These are phyloP conservation scores for Listrodromus nycthemerus DNA, from an alignment of 2,888 invertebrate species.

Conservation along the genomic window DNA sequence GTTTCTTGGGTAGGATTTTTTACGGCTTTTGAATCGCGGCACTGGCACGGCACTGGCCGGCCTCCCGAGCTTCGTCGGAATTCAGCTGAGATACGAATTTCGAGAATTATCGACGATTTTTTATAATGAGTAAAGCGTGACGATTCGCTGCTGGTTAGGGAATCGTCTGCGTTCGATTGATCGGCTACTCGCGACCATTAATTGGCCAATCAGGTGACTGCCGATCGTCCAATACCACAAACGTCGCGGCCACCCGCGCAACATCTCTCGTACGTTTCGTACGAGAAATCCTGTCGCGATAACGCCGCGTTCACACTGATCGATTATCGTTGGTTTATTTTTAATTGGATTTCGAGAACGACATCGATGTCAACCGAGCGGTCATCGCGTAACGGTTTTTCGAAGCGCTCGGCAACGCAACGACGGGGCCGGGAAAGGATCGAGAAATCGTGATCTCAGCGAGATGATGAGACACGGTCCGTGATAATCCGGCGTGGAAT, in stretches of 20 bases:
- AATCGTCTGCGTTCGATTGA: no score
- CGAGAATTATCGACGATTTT: no score
- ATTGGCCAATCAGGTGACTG: no score
- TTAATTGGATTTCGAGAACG: constrained; percentile 51
- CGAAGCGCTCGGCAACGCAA: neutral
- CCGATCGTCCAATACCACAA: no score
- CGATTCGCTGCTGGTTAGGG: no score
- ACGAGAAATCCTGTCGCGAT: constrained; percentile 43
- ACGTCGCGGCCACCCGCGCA: neutral
- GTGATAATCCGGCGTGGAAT: constrained; percentile 26
- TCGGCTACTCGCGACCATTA: no score
- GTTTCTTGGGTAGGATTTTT: no score
- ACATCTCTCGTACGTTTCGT: constrained; percentile 7
- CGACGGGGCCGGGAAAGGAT: constrained; percentile 15
- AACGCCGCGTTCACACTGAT: constrained; percentile 33
- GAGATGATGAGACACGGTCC: constrained; percentile 29
- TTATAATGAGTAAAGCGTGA: no score
- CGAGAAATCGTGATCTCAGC: constrained; percentile 49
- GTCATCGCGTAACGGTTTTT: constrained; percentile 16
- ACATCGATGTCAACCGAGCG: neutral
- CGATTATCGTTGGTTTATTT: constrained; percentile 48
- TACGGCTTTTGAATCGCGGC: no score
- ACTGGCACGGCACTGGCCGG: no score
- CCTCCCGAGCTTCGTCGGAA: no score
- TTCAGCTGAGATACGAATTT: no score